Percentiles rank a stretch among this genome's conserved stretches.
phyloP scores from a whole-genome alignment of 2,797 vertebrate species.

The Takifugu ocellatus region DNA sequence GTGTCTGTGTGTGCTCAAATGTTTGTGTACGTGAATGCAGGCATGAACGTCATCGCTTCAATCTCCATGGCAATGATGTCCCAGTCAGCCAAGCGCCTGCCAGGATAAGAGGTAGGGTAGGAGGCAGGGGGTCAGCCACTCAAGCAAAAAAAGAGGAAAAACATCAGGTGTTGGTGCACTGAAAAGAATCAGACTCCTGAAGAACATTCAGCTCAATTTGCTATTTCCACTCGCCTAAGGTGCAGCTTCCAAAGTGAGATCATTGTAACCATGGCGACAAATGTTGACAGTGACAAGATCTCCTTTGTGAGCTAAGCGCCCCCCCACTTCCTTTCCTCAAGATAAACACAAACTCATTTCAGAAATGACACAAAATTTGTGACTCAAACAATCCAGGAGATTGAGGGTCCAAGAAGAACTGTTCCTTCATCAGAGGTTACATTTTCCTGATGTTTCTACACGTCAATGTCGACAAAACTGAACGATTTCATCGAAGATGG shows the following conservation, averaged over 20 bases:
- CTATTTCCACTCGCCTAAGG: constrained; percentile 54
- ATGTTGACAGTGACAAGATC: constrained; percentile 9
- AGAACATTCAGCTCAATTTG: constrained; percentile 71
- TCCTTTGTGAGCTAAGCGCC: constrained; percentile 13
- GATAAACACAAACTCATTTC: constrained; percentile 19
- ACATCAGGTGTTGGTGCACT: constrained; percentile 49
- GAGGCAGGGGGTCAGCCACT: constrained; percentile 33
- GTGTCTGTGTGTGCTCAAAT: constrained; percentile 12
- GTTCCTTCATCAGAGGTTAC: constrained; percentile 3
- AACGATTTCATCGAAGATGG: too few species aligned
- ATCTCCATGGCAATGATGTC: constrained; percentile 56
- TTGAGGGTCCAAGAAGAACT: neutral
- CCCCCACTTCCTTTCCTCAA: constrained; percentile 3
- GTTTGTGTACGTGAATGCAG: constrained; percentile 3
- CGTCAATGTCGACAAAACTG: too few species aligned
- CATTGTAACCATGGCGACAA: constrained; percentile 49
- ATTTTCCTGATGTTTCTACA: neutral
- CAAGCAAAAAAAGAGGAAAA: constrained; percentile 21
- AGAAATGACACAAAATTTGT: constrained; percentile 1
- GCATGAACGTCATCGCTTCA: constrained; percentile 35
- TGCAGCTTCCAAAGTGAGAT: constrained; percentile 36
- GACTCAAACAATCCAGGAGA: neutral
- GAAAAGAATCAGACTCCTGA: constrained; percentile 49
- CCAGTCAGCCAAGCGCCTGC: constrained; percentile 60
- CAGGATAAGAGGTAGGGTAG: constrained; percentile 46